phyloP scores from a whole-genome alignment of 2,113 vertebrate genomes.

The Siniperca knerii region DNA sequence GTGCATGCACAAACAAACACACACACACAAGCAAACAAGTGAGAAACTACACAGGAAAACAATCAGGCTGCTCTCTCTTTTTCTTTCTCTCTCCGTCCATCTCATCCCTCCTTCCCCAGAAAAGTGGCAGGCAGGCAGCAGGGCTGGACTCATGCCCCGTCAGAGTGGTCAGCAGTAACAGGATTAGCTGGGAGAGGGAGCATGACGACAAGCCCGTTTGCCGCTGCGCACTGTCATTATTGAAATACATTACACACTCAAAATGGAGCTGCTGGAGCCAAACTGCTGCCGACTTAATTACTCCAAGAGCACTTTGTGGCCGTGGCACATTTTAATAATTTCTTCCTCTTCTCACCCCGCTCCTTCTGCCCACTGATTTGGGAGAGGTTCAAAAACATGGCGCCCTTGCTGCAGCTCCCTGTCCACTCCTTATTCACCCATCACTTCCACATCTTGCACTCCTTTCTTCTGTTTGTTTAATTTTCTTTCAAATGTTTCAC shows the following conservation, averaged over 20 bases:
- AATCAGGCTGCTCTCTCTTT: constrained; percentile 14
- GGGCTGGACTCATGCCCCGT: constrained; percentile 52
- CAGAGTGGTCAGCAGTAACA: constrained; percentile 77
- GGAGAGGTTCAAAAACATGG: constrained; percentile 18
- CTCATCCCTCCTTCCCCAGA: constrained; percentile 13
- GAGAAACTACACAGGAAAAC: constrained; percentile 27
- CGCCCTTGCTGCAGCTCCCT: background rate
- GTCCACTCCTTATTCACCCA: background rate
- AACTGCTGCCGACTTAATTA: constrained; percentile 80
- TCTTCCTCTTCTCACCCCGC: constrained; percentile 47
- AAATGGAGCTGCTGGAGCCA: constrained; percentile 70
- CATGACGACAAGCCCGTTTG: constrained; percentile 74
- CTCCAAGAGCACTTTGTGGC: constrained; percentile 69
- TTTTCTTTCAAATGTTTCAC: background rate
- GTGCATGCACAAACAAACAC: background rate
- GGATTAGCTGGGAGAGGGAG: constrained; percentile 75
- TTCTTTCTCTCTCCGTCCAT: constrained; percentile 9
- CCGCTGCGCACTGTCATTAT: constrained; percentile 70
- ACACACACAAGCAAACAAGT: constrained; percentile 11
- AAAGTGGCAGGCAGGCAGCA: constrained; percentile 45
- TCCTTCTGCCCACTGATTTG: constrained; percentile 35
- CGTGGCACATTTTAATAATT: constrained; percentile 75
- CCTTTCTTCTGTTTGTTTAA: background rate
- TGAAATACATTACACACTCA: constrained; percentile 78
- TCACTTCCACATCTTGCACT: background rate